Base-by-base conservation (phyloP, 1,140 invertebrate species). In the Sinonovacula constricta region DNA sequence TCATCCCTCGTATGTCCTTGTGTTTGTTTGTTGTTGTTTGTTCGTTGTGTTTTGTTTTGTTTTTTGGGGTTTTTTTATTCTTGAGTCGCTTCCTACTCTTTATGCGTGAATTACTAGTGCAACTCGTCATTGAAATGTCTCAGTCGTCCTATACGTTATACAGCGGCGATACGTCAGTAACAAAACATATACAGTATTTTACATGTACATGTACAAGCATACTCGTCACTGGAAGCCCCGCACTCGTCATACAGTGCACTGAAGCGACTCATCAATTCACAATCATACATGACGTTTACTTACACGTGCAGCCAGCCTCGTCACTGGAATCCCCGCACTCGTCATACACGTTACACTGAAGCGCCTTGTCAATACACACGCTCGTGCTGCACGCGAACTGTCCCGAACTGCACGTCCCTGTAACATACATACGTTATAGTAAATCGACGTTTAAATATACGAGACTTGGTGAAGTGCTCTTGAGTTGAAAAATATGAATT, bases 281-380 rank as follows among this genome's bases (percentile, higher is more conserved):
- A n/a, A n/a, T n/a, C n/a, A n/a, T n/a, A n/a, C n/a, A n/a, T n/a
- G n/a, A n/a, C n/a, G n/a, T n/a, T 15, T 14, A 74, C 71, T 63
- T 74, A 74, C 71, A 74, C 14, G 5, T 39, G 56, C 83, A 85
- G 12, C 57, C 56, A 12, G 28, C 53, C 45, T 85, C 83, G 66
- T 85, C 83, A 2, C 70, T 80, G 57, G 77, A 80, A 51, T 85
- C 83, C 0, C 79, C 81, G 36, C 83, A 85, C 71, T 85, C 83
- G 59, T 85, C 74, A 7, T 74, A 53, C n/a, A 56, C 62, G 63
- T 76, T 72, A 51, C 83, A 85, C 2, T 72, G 62, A 0, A 76
- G 31, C 26, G 65, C 59, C 10, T 62, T 26, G n/a, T 77, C 68
- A 14, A 85, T 70, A 75, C 83, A 85, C 26, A 71, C 30, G 34